These are phyloP conservation scores for Drosophila kohkoa DNA, from an alignment of 1,140 invertebrate genomes.

Conservation along the genomic window DNA sequence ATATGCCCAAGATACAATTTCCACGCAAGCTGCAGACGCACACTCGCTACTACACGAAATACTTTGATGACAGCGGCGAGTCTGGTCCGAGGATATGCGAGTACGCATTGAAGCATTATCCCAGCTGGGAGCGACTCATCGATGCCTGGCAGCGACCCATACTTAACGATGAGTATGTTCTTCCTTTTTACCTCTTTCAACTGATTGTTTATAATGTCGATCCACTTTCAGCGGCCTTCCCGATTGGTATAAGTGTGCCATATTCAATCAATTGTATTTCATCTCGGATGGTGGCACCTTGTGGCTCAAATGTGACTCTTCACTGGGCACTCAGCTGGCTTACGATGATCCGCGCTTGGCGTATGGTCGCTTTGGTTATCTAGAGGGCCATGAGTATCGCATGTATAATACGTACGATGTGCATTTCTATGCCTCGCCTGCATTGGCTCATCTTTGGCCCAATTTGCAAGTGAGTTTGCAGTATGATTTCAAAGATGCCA, in stretches of 20 bases:
- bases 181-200: not conserved
- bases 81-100: constrained; percentile 90
- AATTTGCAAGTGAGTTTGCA: constrained; percentile 94
- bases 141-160: constrained; percentile 93
- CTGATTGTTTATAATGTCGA: not conserved
- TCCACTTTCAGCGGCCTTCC: constrained; percentile 88
- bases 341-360: constrained; percentile 89
- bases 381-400: constrained; percentile 96
- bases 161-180: constrained; percentile 88
- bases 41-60: constrained; percentile 93
- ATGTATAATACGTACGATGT: constrained; percentile 99
- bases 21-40: constrained; percentile 88
- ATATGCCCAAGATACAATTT: constrained; percentile 94
- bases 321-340: constrained; percentile 85
- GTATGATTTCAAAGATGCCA: constrained; percentile 92
- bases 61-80: constrained; percentile 90
- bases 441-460: constrained; percentile 95
- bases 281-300: constrained; percentile 96
- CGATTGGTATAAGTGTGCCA: constrained; percentile 96
- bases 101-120: constrained; percentile 91
- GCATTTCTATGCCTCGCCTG: constrained; percentile 97
- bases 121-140: constrained; percentile 93
- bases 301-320: constrained; percentile 89
- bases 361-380: constrained; percentile 92
- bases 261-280: constrained; percentile 98